phyloP scores from a whole-genome alignment of 2,888 invertebrate genomes.

The Rhopalosiphum nymphaeae region DNA sequence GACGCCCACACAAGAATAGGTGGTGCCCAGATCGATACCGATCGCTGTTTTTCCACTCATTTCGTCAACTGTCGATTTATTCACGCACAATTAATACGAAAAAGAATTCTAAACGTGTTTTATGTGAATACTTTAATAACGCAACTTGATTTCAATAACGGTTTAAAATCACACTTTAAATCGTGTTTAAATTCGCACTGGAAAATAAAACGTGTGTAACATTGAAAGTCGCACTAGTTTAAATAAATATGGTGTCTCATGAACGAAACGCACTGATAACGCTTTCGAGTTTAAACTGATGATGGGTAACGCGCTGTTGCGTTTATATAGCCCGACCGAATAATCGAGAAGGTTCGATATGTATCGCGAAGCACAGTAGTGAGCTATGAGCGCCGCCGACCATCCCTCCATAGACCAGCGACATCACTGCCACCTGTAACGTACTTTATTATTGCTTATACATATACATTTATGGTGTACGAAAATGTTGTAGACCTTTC shows the following conservation, averaged over 20 bases:
- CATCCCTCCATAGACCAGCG: background rate
- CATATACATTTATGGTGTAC: background rate
- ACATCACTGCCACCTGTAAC: background rate
- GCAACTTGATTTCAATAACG: background rate
- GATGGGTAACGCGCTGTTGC: background rate
- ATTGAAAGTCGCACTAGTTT: background rate
- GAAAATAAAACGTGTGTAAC: background rate
- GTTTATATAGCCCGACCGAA: background rate
- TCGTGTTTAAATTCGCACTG: background rate
- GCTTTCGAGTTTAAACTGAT: background rate
- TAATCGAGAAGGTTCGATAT: background rate
- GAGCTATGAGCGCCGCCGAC: background rate
- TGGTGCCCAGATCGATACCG: constrained; percentile 82
- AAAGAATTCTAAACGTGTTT: background rate
- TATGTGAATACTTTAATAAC: too few species aligned
- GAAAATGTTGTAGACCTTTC: background rate
- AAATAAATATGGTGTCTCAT: background rate
- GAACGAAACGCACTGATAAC: accelerated
- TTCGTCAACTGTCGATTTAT: background rate
- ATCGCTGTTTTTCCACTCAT: background rate
- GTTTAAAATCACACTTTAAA: background rate
- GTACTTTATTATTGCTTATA: background rate
- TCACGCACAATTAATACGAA: background rate
- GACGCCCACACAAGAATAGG: constrained; percentile 88
- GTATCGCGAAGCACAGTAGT: background rate